Percentiles rank a stretch among this genome's conserved stretches.
Evolutionary conservation across 1,140 invertebrate species (phyloP).

Genomic region (Apis dorsata): DNA sequence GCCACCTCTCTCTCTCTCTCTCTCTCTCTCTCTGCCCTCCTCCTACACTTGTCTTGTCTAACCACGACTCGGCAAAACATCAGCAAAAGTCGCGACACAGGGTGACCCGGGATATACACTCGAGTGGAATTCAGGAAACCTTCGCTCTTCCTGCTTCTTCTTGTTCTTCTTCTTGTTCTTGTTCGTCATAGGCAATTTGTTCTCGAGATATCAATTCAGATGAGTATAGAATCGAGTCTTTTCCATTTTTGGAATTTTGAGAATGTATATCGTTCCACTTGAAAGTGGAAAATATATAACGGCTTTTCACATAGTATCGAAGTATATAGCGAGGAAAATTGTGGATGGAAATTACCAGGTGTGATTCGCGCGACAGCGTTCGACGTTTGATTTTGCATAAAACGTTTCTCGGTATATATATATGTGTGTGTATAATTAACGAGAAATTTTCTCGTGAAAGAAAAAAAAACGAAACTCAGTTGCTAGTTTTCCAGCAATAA

Average conservation of each 20-base stretch:
- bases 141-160: background rate
- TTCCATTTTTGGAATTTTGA: too few species aligned
- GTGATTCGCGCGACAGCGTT: background rate
- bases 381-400: background rate
- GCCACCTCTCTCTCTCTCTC: too few species aligned
- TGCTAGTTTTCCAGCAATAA: background rate
- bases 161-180: background rate
- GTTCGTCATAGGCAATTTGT: too few species aligned
- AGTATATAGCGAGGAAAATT: background rate
- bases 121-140: conserved; percentile 27
- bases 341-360: background rate
- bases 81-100: conserved; percentile 33
- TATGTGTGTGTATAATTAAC: background rate
- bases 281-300: background rate
- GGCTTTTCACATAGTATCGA: too few species aligned
- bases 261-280: too few species aligned
- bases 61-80: conserved; percentile 21
- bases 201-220: too few species aligned
- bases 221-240: too few species aligned
- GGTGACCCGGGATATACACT: conserved; percentile 31
- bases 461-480: background rate
- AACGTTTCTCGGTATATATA: background rate
- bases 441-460: background rate
- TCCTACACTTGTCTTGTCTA: conserved; percentile 54
- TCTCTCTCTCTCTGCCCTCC: background rate